Conservation (phyloP, 2,113 vertebrate genomes). For the Chionis minor region DNA sequence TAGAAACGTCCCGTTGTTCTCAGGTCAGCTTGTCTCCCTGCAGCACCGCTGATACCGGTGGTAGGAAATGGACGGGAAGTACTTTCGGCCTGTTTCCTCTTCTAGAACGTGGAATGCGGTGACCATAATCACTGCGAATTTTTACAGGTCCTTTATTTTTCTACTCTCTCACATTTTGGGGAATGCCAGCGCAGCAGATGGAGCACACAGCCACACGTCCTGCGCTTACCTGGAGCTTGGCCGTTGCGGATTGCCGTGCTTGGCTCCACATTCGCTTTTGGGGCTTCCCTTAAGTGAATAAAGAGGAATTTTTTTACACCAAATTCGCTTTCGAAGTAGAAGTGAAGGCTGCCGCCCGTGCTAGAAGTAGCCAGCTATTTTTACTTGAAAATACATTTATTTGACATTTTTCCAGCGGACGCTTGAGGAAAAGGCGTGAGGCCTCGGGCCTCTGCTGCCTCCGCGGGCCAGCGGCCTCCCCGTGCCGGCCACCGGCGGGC, state of each 20-base stretch:
- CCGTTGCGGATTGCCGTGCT: accelerated
- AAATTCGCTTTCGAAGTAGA: background rate
- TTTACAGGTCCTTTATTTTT: background rate
- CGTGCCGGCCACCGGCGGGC: too few relatives aligned
- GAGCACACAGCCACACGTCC: accelerated
- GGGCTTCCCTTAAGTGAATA: background rate
- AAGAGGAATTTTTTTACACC: accelerated
- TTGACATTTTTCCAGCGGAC: background rate
- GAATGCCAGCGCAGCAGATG: accelerated
- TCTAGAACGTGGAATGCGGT: accelerated
- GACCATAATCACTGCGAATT: accelerated
- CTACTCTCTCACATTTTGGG: background rate
- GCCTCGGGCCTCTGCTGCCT: too few relatives aligned
- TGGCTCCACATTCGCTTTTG: accelerated
- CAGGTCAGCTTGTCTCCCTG: accelerated
- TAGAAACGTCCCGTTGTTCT: accelerated
- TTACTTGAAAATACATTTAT: background rate
- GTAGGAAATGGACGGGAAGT: accelerated
- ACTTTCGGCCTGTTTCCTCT: accelerated
- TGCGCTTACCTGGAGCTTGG: accelerated
- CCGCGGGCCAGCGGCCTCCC: too few relatives aligned
- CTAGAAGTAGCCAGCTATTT: background rate
- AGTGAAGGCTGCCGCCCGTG: accelerated
- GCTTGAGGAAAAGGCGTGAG: too few relatives aligned
- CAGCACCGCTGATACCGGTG: background rate